A percentile compares a stretch with the other conserved stretches of the same genome.
phyloP scores from a whole-genome alignment of 2,113 vertebrate genomes.

The Campylomormyrus numenius region DNA sequence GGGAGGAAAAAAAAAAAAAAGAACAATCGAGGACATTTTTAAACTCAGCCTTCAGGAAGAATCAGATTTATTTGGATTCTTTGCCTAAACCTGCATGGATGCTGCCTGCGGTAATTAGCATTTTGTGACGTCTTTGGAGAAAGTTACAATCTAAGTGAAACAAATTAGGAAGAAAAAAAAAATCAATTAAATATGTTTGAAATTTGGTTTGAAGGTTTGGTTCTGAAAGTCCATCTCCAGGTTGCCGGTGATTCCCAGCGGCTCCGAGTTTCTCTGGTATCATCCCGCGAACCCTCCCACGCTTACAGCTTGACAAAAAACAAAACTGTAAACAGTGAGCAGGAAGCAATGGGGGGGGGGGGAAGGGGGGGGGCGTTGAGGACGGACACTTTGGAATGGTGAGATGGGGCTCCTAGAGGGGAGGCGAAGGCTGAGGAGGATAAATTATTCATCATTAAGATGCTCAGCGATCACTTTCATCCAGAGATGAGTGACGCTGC shows the following conservation, averaged over 20 bases:
- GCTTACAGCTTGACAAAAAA: slow-evolving; percentile 45
- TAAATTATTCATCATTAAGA: slow-evolving; percentile 2
- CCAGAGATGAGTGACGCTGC: not conserved
- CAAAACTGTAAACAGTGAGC: slow-evolving; percentile 44
- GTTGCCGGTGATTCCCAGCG: slow-evolving; percentile 51
- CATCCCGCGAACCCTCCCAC: slow-evolving; percentile 41
- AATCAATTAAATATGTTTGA: slow-evolving; percentile 26
- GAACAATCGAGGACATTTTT: not conserved
- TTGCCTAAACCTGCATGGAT: not conserved
- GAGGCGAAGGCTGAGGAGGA: not conserved
- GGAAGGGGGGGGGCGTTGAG: too few species aligned
- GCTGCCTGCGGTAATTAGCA: not conserved
- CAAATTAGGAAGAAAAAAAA: slow-evolving; percentile 7
- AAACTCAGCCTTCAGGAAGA: not conserved
- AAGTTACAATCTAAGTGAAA: slow-evolving; percentile 25
- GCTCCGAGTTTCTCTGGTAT: slow-evolving; percentile 56
- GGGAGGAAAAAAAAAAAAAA: not conserved
- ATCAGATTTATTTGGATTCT: not conserved
- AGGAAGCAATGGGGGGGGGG: slow-evolving; percentile 17
- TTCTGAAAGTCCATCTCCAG: slow-evolving; percentile 43
- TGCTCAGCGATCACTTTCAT: not conserved
- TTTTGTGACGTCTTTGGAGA: slow-evolving; percentile 15
- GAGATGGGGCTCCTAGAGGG: slow-evolving; percentile 13
- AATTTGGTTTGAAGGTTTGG: slow-evolving; percentile 39
- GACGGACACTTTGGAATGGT: slow-evolving; percentile 23